Conservation (phyloP, 2,797 vertebrate species). For the Tapirus indicus region DNA sequence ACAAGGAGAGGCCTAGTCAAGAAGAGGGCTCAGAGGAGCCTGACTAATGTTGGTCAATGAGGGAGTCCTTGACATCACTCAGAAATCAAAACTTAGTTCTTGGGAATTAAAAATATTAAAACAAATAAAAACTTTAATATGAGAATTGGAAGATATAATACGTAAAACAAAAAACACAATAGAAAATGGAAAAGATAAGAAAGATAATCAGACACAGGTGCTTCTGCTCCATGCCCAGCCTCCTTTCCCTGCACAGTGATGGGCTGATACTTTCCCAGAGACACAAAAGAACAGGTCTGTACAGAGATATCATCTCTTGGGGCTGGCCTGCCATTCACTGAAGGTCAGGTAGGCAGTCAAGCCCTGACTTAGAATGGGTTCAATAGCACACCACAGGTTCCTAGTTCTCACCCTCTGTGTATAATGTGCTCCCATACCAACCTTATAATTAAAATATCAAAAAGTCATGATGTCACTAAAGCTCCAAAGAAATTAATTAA, state of each 20-base stretch:
- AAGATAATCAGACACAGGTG: neutral
- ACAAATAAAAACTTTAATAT: neutral
- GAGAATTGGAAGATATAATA: neutral
- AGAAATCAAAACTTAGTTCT: neutral
- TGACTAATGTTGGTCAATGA: neutral
- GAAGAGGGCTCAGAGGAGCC: neutral
- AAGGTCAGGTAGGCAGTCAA: neutral
- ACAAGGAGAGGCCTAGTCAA: neutral
- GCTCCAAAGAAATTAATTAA: constrained; percentile 34
- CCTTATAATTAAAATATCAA: constrained; percentile 56
- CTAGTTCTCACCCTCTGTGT: neutral
- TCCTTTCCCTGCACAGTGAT: neutral
- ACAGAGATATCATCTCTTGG: no score
- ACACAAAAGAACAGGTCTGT: neutral
- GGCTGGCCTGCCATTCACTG: neutral
- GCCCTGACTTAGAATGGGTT: neutral
- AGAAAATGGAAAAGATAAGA: neutral
- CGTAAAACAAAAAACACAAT: neutral
- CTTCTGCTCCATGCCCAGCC: neutral
- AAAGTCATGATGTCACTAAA: constrained; percentile 16
- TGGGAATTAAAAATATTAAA: neutral
- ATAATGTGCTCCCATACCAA: neutral
- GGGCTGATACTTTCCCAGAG: neutral
- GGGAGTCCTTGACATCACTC: neutral
- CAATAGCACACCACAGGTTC: neutral